Evolutionary conservation across 2,797 vertebrate species (phyloP), one percentile per base, ranked within the genome.

Genomic region (Pseudomugil tenellus): DNA sequence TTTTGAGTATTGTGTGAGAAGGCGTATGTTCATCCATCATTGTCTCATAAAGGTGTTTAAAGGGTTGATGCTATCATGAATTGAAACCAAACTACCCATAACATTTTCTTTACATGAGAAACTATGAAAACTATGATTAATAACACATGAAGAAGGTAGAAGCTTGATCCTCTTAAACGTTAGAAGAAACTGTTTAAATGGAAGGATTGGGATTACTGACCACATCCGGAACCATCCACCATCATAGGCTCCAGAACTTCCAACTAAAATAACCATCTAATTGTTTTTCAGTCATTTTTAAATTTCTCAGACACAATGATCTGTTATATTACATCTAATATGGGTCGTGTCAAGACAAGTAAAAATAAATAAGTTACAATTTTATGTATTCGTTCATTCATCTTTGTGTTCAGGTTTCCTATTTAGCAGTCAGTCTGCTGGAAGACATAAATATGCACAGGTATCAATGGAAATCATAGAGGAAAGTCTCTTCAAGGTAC

Each of bases 1-100:
- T 60, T 39, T 76, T 58, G n/a, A n/a, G 65, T 72, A 77, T 80
- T 69, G 57, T 67, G 39, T 57, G 51, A 49, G 46, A 9, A 11
- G 23, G 10, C 23, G 11, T 3, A 31, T 31, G 3, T 31, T 31
- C 29, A 31, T 6, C 3, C 29, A 6, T 31, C 6, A 6, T 31
- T 31, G 29, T 31, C 6, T 6, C 6, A 9, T 34, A 34, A 9
- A 34, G 7, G 9, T 34, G 32, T 5, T 7, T 34, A 9, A 34
- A 2, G 32, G 32, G 32, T 34, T n/a, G 9, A 34, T 34, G 32
- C 32, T 8, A 34, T 10, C 32, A 35, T 2, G 34, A 35, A 35
- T 10, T 12, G 12, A 2, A 35, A 35, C 1, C 34, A 35, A 35
- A 12, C 34, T 4, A 35, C 12, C 34, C 6, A 13, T 12, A 13